Evolutionary conservation across 2,888 invertebrate genomes (phyloP), one percentile per base, ranked within the genome.

Genomic region (Eupithecia pulchellata): DNA sequence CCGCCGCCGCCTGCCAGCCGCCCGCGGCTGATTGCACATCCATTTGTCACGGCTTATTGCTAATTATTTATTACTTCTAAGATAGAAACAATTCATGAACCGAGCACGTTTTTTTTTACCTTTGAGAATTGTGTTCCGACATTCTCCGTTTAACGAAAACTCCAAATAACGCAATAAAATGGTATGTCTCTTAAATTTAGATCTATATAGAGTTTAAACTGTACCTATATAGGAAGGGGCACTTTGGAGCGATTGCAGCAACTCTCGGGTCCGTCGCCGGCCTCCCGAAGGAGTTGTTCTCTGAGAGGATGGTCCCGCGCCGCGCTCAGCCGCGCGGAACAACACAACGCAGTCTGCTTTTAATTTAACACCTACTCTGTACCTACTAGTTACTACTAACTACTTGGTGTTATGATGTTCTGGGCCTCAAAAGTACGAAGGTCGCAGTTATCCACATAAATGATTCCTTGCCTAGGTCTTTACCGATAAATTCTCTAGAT

Each of bases 21-120:
- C 57, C 32, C 32, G 27, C 5, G 36, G 57, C 57, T 65, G 57
- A 47, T 32, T 52, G 60, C 8, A 20, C 25, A 36, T 57, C 57
- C 8, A 58, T 66, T 32, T 34, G 13, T 13, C 6, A 20, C 32
- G 34, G 4, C 3, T 52, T 52, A 52, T 52, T 47, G 47, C 9
- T 20, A 8, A 3, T 9, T 2, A 20, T 47, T 20, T 20, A 11
- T 47, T 20, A 36, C 36, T 36, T 14, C 6, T 5, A n/a, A 42
- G 42, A 42, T 6, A 42, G n/a, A 42, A 42, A 42, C 42, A 42
- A 42, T 2, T 47, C 9, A 20, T 20, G 20, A 11, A 47, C 11
- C 47, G 11, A 11, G 20, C 20, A 4, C 9, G n/a, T n/a, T n/a
- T n/a, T n/a, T n/a, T n/a, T n/a, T n/a, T n/a, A n/a, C n/a, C n/a